Conservation (phyloP, 2,888 invertebrate species). For the Notodonta ziczac region DNA sequence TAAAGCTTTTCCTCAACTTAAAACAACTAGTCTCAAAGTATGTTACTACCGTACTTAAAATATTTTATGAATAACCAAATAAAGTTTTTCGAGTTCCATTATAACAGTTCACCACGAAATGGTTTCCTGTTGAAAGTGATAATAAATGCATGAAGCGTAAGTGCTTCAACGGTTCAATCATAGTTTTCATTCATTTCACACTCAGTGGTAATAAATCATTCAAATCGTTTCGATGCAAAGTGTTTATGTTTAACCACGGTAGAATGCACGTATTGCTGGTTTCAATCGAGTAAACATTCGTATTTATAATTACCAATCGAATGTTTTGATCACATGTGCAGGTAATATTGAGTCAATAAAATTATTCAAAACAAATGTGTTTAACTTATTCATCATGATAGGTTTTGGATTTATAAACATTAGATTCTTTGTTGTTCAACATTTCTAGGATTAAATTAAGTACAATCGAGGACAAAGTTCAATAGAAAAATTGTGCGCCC, state of each 20-base stretch:
- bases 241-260: slow-evolving; percentile 18
- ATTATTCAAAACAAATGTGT: no score
- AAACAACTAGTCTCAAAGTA: no score
- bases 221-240: slow-evolving; percentile 12
- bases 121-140: background rate
- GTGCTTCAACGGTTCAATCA: slow-evolving; percentile 14
- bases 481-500: no score
- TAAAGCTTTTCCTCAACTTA: no score
- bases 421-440: no score
- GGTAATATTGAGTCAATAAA: no score
- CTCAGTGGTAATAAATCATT: slow-evolving; percentile 41
- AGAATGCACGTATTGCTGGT: background rate
- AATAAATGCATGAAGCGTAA: slow-evolving; percentile 19
- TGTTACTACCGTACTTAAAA: no score
- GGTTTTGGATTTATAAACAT: no score
- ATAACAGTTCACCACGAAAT: background rate
- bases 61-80: no score
- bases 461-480: no score
- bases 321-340: background rate
- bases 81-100: background rate
- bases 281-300: background rate
- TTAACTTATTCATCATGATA: no score
- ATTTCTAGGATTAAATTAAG: no score
- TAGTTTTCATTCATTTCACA: slow-evolving; percentile 22
- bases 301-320: background rate